These are phyloP conservation scores for Sturnira hondurensis DNA, from an alignment of 2,113 vertebrate genomes.

Conservation along the genomic window DNA sequence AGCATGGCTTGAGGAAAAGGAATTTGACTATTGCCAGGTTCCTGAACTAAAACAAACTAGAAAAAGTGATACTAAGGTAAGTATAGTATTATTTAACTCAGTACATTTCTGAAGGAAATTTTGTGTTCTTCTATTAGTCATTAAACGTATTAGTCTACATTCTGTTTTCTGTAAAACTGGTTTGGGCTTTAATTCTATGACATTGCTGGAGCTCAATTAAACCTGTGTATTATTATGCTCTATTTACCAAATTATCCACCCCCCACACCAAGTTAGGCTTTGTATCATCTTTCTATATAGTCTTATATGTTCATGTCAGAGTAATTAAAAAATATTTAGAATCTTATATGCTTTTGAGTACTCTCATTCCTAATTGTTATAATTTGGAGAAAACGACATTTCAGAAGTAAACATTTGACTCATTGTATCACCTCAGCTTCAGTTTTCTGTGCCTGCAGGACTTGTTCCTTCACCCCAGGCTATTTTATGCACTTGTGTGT, in stretches of 20 bases:
- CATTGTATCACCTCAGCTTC: not conserved
- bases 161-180: not conserved
- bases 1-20: not conserved
- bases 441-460: not conserved
- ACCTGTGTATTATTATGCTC: not conserved
- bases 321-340: not conserved
- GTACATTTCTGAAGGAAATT: not conserved
- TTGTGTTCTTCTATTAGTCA: not conserved
- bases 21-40: not conserved
- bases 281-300: not conserved
- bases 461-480: not conserved
- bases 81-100: not conserved
- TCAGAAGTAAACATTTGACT: not conserved
- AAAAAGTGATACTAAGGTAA: not conserved
- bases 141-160: not conserved
- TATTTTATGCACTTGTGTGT: not conserved
- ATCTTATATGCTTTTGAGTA: not conserved
- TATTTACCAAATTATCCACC: not conserved
- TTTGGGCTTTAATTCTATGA: not conserved
- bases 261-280: not conserved
- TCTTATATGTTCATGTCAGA: not conserved
- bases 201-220: not conserved
- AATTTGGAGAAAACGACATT: not conserved
- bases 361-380: not conserved
- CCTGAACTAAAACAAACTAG: not conserved